Evolutionary conservation across 2,797 vertebrate genomes (phyloP).

Genomic region (Schizopygopsis malacanthus): DNA sequence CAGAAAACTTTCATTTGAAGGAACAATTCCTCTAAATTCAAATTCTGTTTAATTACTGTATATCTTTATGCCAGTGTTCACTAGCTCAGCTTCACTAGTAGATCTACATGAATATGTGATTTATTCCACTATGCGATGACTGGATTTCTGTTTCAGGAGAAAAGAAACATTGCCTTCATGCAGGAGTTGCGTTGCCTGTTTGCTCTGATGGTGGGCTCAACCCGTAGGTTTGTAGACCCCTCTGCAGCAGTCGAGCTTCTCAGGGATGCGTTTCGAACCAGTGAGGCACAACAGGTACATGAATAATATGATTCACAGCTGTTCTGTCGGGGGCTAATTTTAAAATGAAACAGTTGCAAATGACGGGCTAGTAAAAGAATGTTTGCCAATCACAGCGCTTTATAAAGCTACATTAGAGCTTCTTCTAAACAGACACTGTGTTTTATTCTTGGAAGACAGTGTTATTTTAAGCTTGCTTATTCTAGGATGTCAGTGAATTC

Average conservation of each 20-base stretch:
- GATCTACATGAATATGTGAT: background rate
- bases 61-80: background rate
- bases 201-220: constrained; percentile 92
- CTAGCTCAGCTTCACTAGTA: constrained; percentile 1
- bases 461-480: constrained; percentile 63
- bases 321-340: background rate
- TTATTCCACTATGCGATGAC: background rate
- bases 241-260: constrained; percentile 90
- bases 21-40: background rate
- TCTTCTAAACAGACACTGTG: constrained; percentile 24
- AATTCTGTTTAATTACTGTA: background rate
- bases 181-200: constrained; percentile 95
- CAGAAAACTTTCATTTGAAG: background rate
- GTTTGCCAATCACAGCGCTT: constrained; percentile 15
- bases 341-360: constrained; percentile 27
- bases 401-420: constrained; percentile 37
- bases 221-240: constrained; percentile 91
- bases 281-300: constrained; percentile 92
- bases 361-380: background rate
- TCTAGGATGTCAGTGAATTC: constrained; percentile 98
- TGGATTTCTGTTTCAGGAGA: constrained; percentile 79
- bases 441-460: constrained; percentile 11
- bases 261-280: constrained; percentile 89
- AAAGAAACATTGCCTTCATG: constrained; percentile 96
- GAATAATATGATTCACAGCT: constrained; percentile 26